Evolutionary conservation across 2,888 invertebrate genomes (phyloP).

Genomic region (Drosophila kuntzei): DNA sequence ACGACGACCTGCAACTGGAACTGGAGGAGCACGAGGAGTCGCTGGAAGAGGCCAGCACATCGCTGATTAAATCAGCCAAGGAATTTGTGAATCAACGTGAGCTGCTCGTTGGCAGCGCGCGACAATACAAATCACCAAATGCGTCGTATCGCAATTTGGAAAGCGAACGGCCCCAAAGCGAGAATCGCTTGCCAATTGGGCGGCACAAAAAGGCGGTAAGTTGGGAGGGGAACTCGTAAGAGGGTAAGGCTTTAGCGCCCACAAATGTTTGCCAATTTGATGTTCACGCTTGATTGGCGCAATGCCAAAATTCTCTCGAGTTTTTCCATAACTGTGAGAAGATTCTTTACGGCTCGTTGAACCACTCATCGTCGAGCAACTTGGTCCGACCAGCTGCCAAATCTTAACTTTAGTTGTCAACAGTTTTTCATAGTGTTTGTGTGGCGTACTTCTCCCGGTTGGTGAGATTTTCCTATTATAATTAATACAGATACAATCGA

Average conservation of each 20-base stretch:
- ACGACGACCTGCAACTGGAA: slow-evolving; percentile 49
- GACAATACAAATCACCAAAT: slow-evolving; percentile 74
- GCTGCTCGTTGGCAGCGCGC: slow-evolving; percentile 66
- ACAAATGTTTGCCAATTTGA: slow-evolving; percentile 44
- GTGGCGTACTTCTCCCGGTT: not conserved
- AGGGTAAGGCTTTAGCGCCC: slow-evolving; percentile 25
- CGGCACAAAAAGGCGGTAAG: slow-evolving; percentile 56
- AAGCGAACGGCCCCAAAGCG: slow-evolving; percentile 71
- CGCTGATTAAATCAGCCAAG: slow-evolving; percentile 67
- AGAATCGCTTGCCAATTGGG: slow-evolving; percentile 74
- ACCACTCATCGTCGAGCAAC: slow-evolving; percentile 22
- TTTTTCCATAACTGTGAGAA: slow-evolving; percentile 64
- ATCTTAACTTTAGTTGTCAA: slow-evolving; percentile 47
- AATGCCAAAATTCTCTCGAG: slow-evolving; percentile 49
- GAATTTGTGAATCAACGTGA: slow-evolving; percentile 78
- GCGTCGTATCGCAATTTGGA: slow-evolving; percentile 60
- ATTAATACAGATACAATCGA: slow-evolving; percentile 5
- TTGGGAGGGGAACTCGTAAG: slow-evolving; percentile 21
- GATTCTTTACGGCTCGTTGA: slow-evolving; percentile 68
- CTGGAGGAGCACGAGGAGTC: slow-evolving; percentile 13
- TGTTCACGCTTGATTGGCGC: slow-evolving; percentile 65
- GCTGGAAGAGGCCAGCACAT: slow-evolving; percentile 15
- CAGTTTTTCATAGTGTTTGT: slow-evolving; percentile 40
- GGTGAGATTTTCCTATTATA: slow-evolving; percentile 10
- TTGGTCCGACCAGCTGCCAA: slow-evolving; percentile 30